Base-by-base conservation (phyloP, 2,888 invertebrate species). In the Drosophila kuntzei region DNA sequence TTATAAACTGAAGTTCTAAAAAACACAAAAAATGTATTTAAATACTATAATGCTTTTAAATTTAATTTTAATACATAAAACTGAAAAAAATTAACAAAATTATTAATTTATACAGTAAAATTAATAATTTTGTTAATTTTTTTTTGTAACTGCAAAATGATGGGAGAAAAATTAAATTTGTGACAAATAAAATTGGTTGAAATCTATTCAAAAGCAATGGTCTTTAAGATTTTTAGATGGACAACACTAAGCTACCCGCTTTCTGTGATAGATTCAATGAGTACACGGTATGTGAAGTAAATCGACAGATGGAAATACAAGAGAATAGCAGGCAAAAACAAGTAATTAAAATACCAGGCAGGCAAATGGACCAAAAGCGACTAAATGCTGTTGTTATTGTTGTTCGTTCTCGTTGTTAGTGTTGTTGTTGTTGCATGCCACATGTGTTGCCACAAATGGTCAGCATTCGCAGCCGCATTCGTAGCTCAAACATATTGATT, bases 291-390 rank as follows among this genome's bases (percentile, higher is more conserved):
- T 55, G 7, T 3, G 14, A 25, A 46, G 57, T 50, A 50, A 72
- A 76, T 57, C 59, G 55, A 71, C 66, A 72, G 73, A 34, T 66
- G 73, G 39, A 55, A 32, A 53, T 9, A 51, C 51, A 46, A 32
- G 54, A 29, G 41, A 32, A 32, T 20, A 37, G 7, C 41, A 44
- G 47, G 59, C 27, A 44, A 73, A 63, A 63, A 64, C 77, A 79
- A 81, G 85, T 89, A 85, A 85, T 85, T 89, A 85, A 85, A 89
- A 87, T 84, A 89, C 87, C 84, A 86, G 84, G 87, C 84, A 79
- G 88, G 66, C 83, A 82, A 84, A 80, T 76, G 86, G 72, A 67
- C 46, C 64, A 63, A 71, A 43, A 43, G 41, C 41, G 14, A 37
- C 32, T 41, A 29, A 37, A 29, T 49, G 41, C 27, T 62, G 54